A percentile compares a stretch with the other conserved stretches of the same genome.
Evolutionary conservation across 2,888 invertebrate species (phyloP).

Genomic region (Trilocha varians): DNA sequence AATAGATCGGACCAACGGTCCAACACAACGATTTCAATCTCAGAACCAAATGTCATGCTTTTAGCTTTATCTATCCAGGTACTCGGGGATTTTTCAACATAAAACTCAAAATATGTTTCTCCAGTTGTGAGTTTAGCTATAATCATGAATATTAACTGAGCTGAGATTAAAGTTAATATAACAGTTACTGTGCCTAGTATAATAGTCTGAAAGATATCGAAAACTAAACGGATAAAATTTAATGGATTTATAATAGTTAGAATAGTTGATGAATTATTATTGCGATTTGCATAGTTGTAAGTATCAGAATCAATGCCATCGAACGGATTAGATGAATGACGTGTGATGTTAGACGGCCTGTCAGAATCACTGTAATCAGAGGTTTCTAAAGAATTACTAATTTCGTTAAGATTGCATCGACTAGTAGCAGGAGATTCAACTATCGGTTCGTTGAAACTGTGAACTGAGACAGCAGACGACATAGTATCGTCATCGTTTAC

Average conservation of each 20-base stretch:
- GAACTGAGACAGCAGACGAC: slow-evolving; percentile 42
- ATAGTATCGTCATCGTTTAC: slow-evolving; percentile 11
- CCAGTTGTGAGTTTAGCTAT: slow-evolving; percentile 36
- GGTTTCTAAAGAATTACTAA: background rate
- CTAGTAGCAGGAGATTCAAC: slow-evolving; percentile 14
- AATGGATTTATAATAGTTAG: background rate
- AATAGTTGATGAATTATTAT: slow-evolving; percentile 8
- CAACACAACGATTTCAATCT: slow-evolving; percentile 33
- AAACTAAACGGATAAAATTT: slow-evolving; percentile 19
- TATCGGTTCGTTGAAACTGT: slow-evolving; percentile 33
- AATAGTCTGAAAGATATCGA: slow-evolving; percentile 27
- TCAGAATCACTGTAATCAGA: slow-evolving; percentile 10
- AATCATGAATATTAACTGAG: slow-evolving; percentile 32
- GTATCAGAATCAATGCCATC: slow-evolving; percentile 11
- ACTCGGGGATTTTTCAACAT: slow-evolving; percentile 25
- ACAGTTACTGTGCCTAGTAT: slow-evolving; percentile 34
- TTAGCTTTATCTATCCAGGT: slow-evolving; percentile 35
- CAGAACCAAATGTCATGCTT: slow-evolving; percentile 32
- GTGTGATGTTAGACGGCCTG: slow-evolving; percentile 12
- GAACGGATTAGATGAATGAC: too few relatives aligned
- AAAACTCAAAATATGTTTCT: slow-evolving; percentile 32
- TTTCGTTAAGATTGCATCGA: background rate
- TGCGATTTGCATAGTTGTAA: slow-evolving; percentile 7
- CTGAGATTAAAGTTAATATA: slow-evolving; percentile 24
- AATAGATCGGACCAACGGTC: slow-evolving; percentile 36